Evolutionary conservation across 1,140 invertebrate genomes (phyloP), one percentile per base, ranked within the genome.

Genomic region (Heliconius hewitsoni): DNA sequence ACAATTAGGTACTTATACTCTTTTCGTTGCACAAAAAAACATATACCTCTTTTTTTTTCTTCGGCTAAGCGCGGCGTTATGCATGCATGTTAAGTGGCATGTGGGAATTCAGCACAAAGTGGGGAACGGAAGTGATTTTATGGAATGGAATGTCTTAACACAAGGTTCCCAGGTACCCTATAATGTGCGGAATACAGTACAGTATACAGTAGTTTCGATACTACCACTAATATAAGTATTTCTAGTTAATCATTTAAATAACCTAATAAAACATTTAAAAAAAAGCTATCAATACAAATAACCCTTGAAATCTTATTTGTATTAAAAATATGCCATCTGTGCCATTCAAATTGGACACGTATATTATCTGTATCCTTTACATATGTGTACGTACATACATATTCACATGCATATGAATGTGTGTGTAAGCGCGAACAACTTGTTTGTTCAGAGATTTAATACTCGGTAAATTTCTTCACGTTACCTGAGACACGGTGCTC

Each of bases 361-460:
- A 66, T 13, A 30, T 66, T 66, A 66, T 66, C 60, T 66, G 60
- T 66, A 66, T 66, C 60, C 23, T 66, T 66, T 66, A 66, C 60
- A 27, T 6, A 23, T 66, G 60, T 30, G 60, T 9, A 71, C 27
- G 30, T 76, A 71, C 55, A 73, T 60, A 42, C 30, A 76, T 81
- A 73, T 13, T 76, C 52, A 50, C 19, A 37, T 60, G 42, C 50
- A 74, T 73, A 39, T 76, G 79, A 50, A 81, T 81, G 79, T 82
- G 87, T 88, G 90, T 76, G 89, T 87, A 89, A 90, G 89, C 88
- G 91, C 84, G 91, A 93, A 92, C 91, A 94, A 93, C 85, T 92
- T 93, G 93, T 94, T 94, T 94, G 92, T 86, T 93, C 93, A 93
- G 87, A 94, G 92, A 94, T 94, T 94, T 94, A 94, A 93, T 94